Base-by-base conservation (phyloP, 2,113 vertebrate genomes). In the Notothenia rossii region DNA sequence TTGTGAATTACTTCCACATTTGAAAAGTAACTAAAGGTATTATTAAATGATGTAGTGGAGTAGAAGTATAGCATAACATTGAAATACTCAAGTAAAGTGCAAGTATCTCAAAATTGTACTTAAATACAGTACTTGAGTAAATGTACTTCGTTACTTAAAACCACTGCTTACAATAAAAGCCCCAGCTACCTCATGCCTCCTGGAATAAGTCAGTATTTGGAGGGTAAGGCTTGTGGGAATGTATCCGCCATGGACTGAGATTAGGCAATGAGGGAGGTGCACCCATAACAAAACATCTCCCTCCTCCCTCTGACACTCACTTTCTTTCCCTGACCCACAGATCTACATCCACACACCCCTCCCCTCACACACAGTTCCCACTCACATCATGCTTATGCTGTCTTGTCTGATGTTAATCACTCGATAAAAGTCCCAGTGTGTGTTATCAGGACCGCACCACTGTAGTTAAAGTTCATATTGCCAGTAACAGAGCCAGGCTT, bases 391-490 rank as follows among this genome's bases (percentile, higher is more conserved):
- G 45, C 66, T 68, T 62, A 74, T 65, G 55, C 67, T 79, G 67
- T 80, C 85, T 86, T 73, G 75, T 78, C 63, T 66, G 79, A 83
- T 91, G 87, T 75, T 63, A 88, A 91, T 89, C 60, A 84, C 85
- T 64, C n/a, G 60, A 85, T 90, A 85, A 89, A 66, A 56, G 81
- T 72, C 83, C 77, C 83, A 67, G 75, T 79, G 89, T 88, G 90
- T 68, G 89, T 81, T 83, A 81, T 77, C 85, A 77, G 82, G 62
- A 50, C 68, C 46, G 46, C 87, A 85, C 73, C 22, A 2, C 72
- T 90, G 91, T 81, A 87, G 87, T 88, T 84, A 89, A 85, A 83
- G 72, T 72, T 88, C 66, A 79, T 78, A 53, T 69, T 89, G 83
- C 81, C 86, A 56, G 87, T 86, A 90, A 87, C 86, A 75, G 80